phyloP scores from a whole-genome alignment of 2,888 invertebrate species.

The Amorpha juglandis region DNA sequence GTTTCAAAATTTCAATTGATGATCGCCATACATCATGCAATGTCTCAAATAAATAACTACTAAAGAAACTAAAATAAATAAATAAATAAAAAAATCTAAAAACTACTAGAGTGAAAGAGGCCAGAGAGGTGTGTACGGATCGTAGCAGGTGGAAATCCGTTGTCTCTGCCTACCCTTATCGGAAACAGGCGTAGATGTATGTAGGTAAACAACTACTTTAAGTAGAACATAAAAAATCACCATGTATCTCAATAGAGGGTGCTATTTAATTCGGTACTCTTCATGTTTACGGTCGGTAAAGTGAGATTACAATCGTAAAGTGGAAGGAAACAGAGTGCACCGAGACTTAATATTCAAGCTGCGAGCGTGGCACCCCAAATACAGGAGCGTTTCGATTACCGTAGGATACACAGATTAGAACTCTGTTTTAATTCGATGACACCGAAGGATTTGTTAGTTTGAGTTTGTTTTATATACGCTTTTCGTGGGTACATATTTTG shows the following conservation, averaged over 20 bases:
- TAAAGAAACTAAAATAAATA: no score
- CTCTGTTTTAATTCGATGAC: background rate
- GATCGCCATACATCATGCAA: no score
- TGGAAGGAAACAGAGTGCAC: conserved; percentile 60
- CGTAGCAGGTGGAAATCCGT: no score
- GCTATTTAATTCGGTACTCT: conserved; percentile 60
- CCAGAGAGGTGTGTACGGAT: no score
- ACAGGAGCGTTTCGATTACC: conserved; percentile 56
- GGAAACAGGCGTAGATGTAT: no score
- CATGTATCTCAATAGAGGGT: conserved; percentile 45
- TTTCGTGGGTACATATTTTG: no score
- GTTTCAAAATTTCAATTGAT: no score
- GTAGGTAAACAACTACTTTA: conserved; percentile 15
- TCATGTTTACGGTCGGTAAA: conserved; percentile 65
- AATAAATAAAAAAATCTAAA: no score
- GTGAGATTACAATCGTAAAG: conserved; percentile 74
- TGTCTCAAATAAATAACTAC: background rate
- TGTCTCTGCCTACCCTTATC: no score
- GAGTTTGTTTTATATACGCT: background rate
- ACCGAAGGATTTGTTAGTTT: background rate
- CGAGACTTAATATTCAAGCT: conserved; percentile 62
- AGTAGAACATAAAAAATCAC: conserved; percentile 12
- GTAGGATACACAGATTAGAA: conserved; percentile 38
- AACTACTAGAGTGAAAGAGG: no score
- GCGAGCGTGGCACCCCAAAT: conserved; percentile 50